Evolutionary conservation across 2,113 vertebrate species (phyloP).

Genomic region (Mormyrus lacerda): DNA sequence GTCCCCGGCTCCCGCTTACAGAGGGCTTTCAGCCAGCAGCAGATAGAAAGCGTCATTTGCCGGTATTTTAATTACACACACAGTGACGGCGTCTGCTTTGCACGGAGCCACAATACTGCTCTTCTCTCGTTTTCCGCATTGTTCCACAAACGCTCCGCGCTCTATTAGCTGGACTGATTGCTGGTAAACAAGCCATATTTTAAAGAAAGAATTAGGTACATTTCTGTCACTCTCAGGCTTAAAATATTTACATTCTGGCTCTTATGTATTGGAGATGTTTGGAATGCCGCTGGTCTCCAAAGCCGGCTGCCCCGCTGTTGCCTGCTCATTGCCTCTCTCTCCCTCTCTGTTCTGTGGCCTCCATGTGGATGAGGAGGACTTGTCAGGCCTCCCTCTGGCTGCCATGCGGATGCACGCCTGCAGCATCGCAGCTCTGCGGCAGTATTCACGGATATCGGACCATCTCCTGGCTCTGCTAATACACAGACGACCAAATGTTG

Average conservation of each 20-base stretch:
- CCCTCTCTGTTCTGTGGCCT: neutral
- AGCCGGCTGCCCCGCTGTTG: neutral
- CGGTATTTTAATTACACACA: neutral
- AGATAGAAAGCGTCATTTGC: neutral
- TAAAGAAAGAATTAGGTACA: conserved; percentile 44
- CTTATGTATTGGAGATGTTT: conserved; percentile 39
- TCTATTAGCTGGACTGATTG: conserved; percentile 41
- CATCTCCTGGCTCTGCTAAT: conserved; percentile 46
- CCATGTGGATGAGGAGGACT: neutral
- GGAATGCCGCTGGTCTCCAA: conserved; percentile 28
- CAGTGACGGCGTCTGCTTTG: neutral
- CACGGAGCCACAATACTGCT: neutral
- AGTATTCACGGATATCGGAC: conserved; percentile 49
- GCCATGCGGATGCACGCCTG: neutral
- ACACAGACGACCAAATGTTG: conserved; percentile 49
- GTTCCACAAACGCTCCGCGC: conserved; percentile 28
- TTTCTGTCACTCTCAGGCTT: conserved; percentile 38
- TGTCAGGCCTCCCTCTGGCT: neutral
- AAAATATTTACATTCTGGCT: conserved; percentile 62
- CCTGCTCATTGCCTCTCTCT: neutral
- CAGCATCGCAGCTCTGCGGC: conserved; percentile 18
- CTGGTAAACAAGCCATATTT: conserved; percentile 50
- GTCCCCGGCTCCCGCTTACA: conserved; percentile 16
- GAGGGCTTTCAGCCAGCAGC: conserved; percentile 36
- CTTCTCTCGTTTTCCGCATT: conserved; percentile 34